Percentiles rank a stretch among this genome's conserved stretches.
These are phyloP conservation scores for Pygoscelis antarcticus DNA, from an alignment of 2,113 vertebrate species.

Conservation along the genomic window DNA sequence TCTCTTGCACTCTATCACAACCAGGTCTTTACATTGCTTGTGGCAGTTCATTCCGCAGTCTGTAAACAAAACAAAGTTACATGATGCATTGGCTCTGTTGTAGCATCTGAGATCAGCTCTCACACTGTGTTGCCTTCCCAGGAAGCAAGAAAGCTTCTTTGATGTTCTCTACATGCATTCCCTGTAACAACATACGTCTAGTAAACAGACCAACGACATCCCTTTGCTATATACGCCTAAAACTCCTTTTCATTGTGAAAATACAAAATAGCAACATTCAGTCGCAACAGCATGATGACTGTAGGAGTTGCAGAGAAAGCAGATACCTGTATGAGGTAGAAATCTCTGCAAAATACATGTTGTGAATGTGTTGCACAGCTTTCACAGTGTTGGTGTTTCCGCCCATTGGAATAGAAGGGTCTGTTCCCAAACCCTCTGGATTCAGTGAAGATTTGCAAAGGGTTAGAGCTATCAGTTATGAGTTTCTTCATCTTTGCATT, in stretches of 20 bases:
- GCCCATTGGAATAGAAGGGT: background rate
- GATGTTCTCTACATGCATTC: background rate
- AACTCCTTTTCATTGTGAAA: background rate
- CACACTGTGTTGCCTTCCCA: background rate
- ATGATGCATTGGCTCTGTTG: background rate
- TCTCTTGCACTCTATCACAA: slow-evolving; percentile 97
- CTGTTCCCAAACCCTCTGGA: background rate
- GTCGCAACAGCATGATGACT: background rate
- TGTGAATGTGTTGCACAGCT: background rate
- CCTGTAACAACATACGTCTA: background rate
- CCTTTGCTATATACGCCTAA: background rate
- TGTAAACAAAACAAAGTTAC: slow-evolving; percentile 55
- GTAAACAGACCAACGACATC: background rate
- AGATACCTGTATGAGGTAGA: background rate
- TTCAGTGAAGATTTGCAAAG: background rate
- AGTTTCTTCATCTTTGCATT: background rate
- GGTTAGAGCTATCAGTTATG: background rate
- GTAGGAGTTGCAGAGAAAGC: background rate
- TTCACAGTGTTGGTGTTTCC: background rate
- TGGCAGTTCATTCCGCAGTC: slow-evolving; percentile 98
- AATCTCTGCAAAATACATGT: background rate
- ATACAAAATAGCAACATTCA: background rate
- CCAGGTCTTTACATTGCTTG: slow-evolving; percentile 94
- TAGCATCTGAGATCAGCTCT: background rate
- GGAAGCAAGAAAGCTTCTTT: background rate